These are phyloP conservation scores for Mormyrus iriodes DNA, from an alignment of 2,113 vertebrate species.

Conservation along the genomic window DNA sequence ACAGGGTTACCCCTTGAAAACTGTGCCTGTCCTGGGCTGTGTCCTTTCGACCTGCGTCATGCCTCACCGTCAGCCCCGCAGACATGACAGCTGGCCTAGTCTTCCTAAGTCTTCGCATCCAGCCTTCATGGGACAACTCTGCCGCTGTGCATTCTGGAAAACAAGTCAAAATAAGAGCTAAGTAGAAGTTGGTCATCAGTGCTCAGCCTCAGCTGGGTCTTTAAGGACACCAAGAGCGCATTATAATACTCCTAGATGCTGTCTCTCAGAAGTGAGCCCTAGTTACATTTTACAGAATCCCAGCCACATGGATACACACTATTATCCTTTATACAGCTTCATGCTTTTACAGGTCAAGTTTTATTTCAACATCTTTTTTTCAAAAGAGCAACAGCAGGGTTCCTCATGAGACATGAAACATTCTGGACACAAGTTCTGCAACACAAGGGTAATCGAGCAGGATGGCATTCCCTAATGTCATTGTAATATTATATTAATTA, in stretches of 20 bases:
- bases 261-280: background rate
- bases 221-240: background rate
- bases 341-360: background rate
- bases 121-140: no score
- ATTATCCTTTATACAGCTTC: background rate
- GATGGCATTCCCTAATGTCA: background rate
- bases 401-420: background rate
- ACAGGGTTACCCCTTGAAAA: no score
- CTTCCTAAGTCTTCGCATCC: no score
- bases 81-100: no score
- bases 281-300: background rate
- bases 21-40: no score
- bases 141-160: no score
- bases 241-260: background rate
- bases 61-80: no score
- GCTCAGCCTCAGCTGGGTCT: background rate
- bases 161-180: no score
- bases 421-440: background rate
- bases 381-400: background rate
- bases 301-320: background rate
- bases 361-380: background rate
- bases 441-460: background rate
- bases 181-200: no score
- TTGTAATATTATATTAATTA: background rate
- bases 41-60: no score